These are phyloP conservation scores for Drosophila lowei DNA, from an alignment of 1,140 invertebrate genomes.

Conservation along the genomic window DNA sequence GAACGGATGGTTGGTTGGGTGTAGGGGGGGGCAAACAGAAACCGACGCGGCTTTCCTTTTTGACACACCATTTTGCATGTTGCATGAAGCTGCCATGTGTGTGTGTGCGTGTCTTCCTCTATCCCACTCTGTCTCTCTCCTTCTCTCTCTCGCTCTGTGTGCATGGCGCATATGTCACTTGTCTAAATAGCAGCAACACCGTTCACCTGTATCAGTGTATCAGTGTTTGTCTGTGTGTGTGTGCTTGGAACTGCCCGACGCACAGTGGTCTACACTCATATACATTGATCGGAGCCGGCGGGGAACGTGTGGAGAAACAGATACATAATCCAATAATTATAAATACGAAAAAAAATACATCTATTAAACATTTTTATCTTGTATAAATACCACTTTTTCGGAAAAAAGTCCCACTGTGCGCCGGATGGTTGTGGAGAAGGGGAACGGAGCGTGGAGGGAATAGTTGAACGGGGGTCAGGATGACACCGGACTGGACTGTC, in stretches of 20 bases:
- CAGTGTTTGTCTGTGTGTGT: too few relatives aligned
- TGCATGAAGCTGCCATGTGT: conserved; percentile 45
- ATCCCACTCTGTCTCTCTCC: conserved; percentile 10
- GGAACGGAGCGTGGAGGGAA: neutral
- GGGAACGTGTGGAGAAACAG: too few relatives aligned
- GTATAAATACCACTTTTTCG: too few relatives aligned
- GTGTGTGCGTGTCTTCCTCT: conserved; percentile 17
- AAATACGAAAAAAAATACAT: too few relatives aligned
- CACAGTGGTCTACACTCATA: too few relatives aligned
- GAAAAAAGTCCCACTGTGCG: too few relatives aligned
- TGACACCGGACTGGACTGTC: conserved; percentile 63
- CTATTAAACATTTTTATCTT: too few relatives aligned
- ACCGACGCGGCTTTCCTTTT: conserved; percentile 65
- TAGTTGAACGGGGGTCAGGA: conserved; percentile 1
- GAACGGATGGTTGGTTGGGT: neutral
- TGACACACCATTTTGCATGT: conserved; percentile 74
- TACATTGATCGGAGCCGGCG: too few relatives aligned
- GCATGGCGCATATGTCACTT: conserved; percentile 66
- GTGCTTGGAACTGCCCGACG: conserved; percentile 29
- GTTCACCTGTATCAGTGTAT: conserved; percentile 39
- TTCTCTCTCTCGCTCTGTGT: conserved; percentile 19
- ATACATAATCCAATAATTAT: too few relatives aligned
- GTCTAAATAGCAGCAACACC: conserved; percentile 72
- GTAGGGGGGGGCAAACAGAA: conserved; percentile 24
- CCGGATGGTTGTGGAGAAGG: neutral